A percentile compares a stretch with the other conserved stretches of the same genome.
These are phyloP conservation scores for Pogonocherus hispidulus DNA, from an alignment of 2,888 invertebrate species.

Conservation along the genomic window DNA sequence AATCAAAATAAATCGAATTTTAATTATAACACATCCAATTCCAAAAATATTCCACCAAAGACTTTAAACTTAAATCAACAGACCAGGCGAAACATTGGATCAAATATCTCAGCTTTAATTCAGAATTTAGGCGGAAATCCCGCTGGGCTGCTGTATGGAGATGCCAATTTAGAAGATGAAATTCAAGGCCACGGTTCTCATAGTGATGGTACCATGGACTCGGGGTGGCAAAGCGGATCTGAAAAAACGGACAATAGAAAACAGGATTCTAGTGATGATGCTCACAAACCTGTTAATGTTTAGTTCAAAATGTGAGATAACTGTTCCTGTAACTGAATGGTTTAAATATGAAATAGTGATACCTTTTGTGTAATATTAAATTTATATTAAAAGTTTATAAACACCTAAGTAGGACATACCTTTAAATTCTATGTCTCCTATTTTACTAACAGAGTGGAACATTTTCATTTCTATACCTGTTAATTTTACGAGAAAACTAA, in stretches of 20 bases:
- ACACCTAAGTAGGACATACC: too few species aligned
- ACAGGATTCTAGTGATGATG: conserved; percentile 53
- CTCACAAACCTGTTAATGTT: conserved; percentile 63
- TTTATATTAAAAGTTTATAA: too few species aligned
- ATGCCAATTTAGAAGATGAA: conserved; percentile 63
- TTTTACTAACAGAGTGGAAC: too few species aligned
- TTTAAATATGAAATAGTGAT: not conserved
- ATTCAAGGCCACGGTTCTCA: conserved; percentile 64
- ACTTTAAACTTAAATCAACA: conserved; percentile 56
- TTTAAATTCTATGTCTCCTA: too few species aligned
- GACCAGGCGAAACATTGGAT: conserved; percentile 64
- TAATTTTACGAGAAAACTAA: too few species aligned
- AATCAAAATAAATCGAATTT: conserved; percentile 57
- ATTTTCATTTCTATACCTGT: too few species aligned
- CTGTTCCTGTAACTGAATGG: not conserved
- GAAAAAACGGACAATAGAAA: conserved; percentile 71
- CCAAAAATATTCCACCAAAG: conserved; percentile 64
- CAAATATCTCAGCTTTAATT: conserved; percentile 69
- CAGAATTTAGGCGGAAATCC: conserved; percentile 69
- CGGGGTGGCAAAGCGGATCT: conserved; percentile 79
- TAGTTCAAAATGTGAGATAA: conserved; percentile 36
- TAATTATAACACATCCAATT: conserved; percentile 54
- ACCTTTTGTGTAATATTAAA: not conserved
- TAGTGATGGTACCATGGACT: conserved; percentile 74
- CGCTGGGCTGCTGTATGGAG: conserved; percentile 67